A percentile compares a stretch with the other conserved stretches of the same genome.
These are phyloP conservation scores for Pogoniulus pusillus DNA, from an alignment of 2,797 vertebrate genomes.

Conservation along the genomic window DNA sequence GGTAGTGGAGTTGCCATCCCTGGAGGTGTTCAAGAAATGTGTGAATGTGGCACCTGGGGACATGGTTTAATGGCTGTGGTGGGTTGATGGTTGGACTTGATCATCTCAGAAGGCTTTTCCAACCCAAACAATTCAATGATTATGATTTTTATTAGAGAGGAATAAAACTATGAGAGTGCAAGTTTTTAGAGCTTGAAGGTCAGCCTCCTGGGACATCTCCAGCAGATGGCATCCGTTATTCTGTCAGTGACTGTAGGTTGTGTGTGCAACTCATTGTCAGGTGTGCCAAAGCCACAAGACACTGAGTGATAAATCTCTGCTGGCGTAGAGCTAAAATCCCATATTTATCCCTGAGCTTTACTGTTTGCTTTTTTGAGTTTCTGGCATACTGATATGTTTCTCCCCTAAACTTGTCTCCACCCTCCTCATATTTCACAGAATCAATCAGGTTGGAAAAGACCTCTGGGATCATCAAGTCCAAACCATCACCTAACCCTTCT, in stretches of 20 bases:
- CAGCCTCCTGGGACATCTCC: conserved; percentile 71
- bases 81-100: no score
- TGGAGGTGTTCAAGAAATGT: no score
- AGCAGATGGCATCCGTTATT: conserved; percentile 81
- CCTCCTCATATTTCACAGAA: neutral
- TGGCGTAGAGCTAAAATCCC: conserved; percentile 21
- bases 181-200: conserved; percentile 63
- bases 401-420: no score
- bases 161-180: neutral
- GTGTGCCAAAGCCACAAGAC: conserved; percentile 68
- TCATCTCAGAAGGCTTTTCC: no score
- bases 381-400: neutral
- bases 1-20: no score
- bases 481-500: no score
- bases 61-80: no score
- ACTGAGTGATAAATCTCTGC: conserved; percentile 53
- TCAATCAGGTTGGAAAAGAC: no score
- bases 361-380: neutral
- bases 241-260: conserved; percentile 77
- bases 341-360: conserved; percentile 7
- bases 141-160: neutral
- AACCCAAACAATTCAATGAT: neutral
- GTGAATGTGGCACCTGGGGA: no score
- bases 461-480: no score
- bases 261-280: conserved; percentile 75